A percentile compares a stretch with the other conserved stretches of the same genome.
Evolutionary conservation across 2,113 vertebrate genomes (phyloP).

Genomic region (Notothenia coriiceps): DNA sequence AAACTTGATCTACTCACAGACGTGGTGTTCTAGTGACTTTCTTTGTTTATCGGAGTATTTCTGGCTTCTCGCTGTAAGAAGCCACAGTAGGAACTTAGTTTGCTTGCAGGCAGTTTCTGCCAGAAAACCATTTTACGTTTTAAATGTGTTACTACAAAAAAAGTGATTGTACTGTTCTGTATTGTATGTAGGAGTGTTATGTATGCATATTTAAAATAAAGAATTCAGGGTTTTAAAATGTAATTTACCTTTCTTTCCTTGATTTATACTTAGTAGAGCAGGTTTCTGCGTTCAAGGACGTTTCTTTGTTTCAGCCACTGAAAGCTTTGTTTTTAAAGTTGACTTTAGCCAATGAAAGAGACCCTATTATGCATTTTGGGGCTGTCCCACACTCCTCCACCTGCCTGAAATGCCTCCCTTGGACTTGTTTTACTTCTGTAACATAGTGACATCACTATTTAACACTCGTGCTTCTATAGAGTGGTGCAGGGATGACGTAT

Average conservation of each 20-base stretch:
- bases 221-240: slow-evolving; percentile 78
- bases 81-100: slow-evolving; percentile 58
- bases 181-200: slow-evolving; percentile 80
- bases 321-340: too few relatives aligned
- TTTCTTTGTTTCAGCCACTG: too few relatives aligned
- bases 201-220: slow-evolving; percentile 87
- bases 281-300: background rate
- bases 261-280: background rate
- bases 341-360: too few relatives aligned
- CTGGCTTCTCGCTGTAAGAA: slow-evolving; percentile 58
- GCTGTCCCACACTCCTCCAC: too few relatives aligned
- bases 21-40: slow-evolving; percentile 59
- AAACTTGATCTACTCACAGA: slow-evolving; percentile 49
- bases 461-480: too few relatives aligned
- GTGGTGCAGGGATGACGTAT: too few relatives aligned
- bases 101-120: slow-evolving; percentile 72
- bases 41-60: slow-evolving; percentile 40
- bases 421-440: too few relatives aligned
- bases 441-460: too few relatives aligned
- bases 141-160: slow-evolving; percentile 78
- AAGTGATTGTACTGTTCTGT: slow-evolving; percentile 85
- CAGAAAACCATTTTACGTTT: slow-evolving; percentile 75
- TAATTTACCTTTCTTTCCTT: background rate
- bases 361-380: too few relatives aligned
- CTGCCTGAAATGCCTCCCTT: too few relatives aligned